Conservation (phyloP, 2,888 invertebrate genomes). For the Seira musarum region DNA sequence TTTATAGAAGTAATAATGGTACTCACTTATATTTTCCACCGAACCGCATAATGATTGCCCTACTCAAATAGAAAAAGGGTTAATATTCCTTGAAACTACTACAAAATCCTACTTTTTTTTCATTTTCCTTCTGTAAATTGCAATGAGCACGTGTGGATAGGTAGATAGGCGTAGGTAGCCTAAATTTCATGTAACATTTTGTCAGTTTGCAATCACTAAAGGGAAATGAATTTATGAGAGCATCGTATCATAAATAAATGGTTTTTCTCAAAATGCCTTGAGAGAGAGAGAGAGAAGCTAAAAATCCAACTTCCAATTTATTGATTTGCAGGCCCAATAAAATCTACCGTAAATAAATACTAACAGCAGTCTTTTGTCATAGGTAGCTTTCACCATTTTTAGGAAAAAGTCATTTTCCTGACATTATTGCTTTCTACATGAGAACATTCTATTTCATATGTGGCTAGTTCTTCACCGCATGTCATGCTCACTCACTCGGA, state of each 20-base stretch:
- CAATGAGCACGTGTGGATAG: too few relatives aligned
- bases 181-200: not conserved
- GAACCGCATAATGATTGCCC: conserved; percentile 15
- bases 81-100: conserved; percentile 8
- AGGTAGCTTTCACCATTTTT: conserved; percentile 9
- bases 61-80: not conserved
- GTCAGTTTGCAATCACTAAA: not conserved
- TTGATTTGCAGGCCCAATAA: not conserved
- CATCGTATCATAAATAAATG: not conserved
- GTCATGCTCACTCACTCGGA: conserved; percentile 47
- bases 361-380: conserved; percentile 12
- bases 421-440: conserved; percentile 28
- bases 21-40: not conserved
- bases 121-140: not conserved
- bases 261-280: too few relatives aligned
- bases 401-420: conserved; percentile 16
- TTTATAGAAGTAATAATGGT: conserved; percentile 4
- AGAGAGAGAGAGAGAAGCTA: too few relatives aligned
- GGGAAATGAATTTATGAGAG: conserved; percentile 1
- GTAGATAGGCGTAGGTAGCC: not conserved
- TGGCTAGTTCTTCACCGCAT: conserved; percentile 13
- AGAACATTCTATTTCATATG: conserved; percentile 25
- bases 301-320: not conserved
- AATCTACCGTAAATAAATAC: conserved; percentile 10
- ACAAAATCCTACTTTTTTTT: too few relatives aligned